phyloP scores from a whole-genome alignment of 2,888 invertebrate genomes.

The Lasius fuliginosus region DNA sequence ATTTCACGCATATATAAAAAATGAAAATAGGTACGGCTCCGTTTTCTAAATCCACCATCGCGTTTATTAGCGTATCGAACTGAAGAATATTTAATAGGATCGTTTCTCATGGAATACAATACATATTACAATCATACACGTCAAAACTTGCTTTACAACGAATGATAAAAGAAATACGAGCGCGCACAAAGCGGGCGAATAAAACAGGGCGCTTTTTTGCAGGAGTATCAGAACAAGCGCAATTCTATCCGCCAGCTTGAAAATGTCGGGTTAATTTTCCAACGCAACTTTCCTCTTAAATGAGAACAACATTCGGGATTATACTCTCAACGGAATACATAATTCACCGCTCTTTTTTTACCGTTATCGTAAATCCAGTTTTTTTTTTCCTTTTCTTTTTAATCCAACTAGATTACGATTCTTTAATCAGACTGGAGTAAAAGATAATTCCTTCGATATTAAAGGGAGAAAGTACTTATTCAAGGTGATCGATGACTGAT shows the following conservation, averaged over 20 bases:
- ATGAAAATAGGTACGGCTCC: neutral
- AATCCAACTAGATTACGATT: neutral
- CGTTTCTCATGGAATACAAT: neutral
- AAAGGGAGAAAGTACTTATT: neutral
- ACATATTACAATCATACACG: neutral
- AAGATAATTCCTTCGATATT: neutral
- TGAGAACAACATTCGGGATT: constrained; percentile 15
- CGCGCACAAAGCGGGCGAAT: neutral
- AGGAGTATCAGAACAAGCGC: constrained; percentile 14
- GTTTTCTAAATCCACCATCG: neutral
- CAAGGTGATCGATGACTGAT: neutral
- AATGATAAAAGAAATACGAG: neutral
- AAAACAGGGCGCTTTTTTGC: constrained; percentile 6
- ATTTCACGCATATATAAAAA: neutral
- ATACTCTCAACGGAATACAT: constrained; percentile 7
- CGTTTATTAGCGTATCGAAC: neutral
- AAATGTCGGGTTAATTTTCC: constrained; percentile 25
- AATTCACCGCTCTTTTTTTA: constrained; percentile 22
- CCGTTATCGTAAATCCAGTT: neutral
- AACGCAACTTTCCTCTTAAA: constrained; percentile 3
- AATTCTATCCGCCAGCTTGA: constrained; percentile 22
- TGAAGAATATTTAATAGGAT: neutral
- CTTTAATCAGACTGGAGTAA: neutral
- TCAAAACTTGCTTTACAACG: neutral
- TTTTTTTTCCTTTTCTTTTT: neutral